Evolutionary conservation across 2,888 invertebrate species (phyloP).

Genomic region (Pandemis corylana): DNA sequence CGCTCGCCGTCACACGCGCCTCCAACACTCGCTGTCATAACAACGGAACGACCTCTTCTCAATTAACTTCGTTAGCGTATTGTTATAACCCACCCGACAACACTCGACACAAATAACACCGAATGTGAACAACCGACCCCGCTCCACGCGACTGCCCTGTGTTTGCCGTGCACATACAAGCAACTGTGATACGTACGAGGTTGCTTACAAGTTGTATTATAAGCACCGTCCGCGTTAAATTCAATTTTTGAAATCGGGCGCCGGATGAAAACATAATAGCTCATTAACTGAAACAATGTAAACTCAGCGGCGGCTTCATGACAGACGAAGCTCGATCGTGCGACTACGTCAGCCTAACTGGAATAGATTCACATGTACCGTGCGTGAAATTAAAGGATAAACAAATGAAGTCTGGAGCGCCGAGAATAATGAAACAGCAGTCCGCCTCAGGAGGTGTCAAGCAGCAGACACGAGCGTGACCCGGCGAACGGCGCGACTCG

Average conservation of each 20-base stretch:
- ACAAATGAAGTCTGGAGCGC: constrained; percentile 79
- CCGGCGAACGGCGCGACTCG: constrained; percentile 64
- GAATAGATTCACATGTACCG: constrained; percentile 77
- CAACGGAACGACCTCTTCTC: constrained; percentile 63
- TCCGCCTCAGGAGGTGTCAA: constrained; percentile 79
- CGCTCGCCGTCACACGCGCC: constrained; percentile 52
- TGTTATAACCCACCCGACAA: constrained; percentile 58
- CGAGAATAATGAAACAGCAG: constrained; percentile 80
- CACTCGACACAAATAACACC: constrained; percentile 65
- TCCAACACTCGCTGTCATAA: constrained; percentile 60
- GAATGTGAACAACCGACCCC: constrained; percentile 41
- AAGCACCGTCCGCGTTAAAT: constrained; percentile 15
- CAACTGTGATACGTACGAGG: constrained; percentile 29
- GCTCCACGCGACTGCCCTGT: constrained; percentile 29
- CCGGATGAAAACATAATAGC: constrained; percentile 54
- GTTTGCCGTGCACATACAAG: constrained; percentile 23
- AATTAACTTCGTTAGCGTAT: constrained; percentile 79
- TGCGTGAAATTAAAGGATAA: constrained; percentile 83
- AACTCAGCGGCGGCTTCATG: constrained; percentile 67
- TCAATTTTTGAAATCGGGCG: constrained; percentile 6
- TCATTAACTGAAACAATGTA: constrained; percentile 69
- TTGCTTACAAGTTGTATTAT: constrained; percentile 5
- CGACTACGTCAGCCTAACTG: constrained; percentile 77
- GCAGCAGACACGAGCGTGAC: constrained; percentile 79
- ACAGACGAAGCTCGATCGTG: constrained; percentile 74